phyloP scores from a whole-genome alignment of 2,797 vertebrate species.

The Odontamblyopus lacepedii region DNA sequence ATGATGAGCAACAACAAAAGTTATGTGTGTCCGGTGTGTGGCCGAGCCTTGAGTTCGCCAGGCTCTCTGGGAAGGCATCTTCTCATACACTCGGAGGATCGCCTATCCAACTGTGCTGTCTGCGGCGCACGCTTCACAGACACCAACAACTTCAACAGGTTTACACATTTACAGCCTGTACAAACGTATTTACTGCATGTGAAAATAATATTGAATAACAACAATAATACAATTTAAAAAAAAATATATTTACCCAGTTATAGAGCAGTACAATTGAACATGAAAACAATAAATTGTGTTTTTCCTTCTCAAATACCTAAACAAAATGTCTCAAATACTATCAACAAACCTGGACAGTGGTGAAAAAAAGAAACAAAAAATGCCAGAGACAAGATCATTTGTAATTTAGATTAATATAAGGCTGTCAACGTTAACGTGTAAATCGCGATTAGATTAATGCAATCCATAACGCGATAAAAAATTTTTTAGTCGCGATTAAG shows the following conservation, averaged over 20 bases:
- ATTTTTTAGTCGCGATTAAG: no score
- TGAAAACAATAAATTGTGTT: no score
- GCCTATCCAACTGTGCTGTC: slow-evolving; percentile 96
- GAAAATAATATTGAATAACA: not conserved
- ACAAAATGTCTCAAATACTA: no score
- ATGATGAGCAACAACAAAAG: slow-evolving; percentile 93
- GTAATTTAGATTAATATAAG: not conserved
- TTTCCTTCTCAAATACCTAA: no score
- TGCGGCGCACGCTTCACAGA: slow-evolving; percentile 94
- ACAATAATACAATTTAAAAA: no score
- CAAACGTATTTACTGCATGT: not conserved
- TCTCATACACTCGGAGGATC: slow-evolving; percentile 96
- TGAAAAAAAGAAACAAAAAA: no score
- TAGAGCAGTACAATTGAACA: no score
- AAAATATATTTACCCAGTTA: no score
- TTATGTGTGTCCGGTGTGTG: slow-evolving; percentile 95
- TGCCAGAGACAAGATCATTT: not conserved
- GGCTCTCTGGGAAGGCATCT: slow-evolving; percentile 95
- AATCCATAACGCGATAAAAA: no score
- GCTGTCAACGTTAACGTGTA: no score
- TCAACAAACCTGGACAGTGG: no score
- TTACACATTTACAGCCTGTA: slow-evolving; percentile 15
- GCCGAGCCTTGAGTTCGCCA: slow-evolving; percentile 94
- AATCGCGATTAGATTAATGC: no score
- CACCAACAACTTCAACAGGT: slow-evolving; percentile 95